phyloP scores from a whole-genome alignment of 2,113 vertebrate species.

The Junco hyemalis region DNA sequence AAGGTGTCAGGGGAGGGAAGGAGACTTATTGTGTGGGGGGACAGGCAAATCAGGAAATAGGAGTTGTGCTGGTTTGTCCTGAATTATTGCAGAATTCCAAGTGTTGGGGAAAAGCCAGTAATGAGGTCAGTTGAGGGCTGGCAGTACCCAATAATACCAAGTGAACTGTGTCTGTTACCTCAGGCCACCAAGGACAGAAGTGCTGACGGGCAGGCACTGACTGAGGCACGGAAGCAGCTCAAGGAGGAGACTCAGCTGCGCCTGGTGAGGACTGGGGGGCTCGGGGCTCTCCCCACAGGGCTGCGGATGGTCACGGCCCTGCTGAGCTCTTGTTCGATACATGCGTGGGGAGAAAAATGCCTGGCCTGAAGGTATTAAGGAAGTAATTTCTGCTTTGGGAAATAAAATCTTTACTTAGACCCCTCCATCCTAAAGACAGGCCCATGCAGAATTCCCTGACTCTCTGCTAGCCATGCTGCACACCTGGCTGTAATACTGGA shows the following conservation, averaged over 20 bases:
- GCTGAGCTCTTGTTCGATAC: fast-evolving
- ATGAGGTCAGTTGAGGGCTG: not conserved
- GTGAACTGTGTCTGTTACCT: not conserved
- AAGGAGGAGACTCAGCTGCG: constrained; percentile 96
- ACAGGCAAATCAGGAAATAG: not conserved
- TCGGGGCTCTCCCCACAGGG: not conserved
- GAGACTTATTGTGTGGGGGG: not conserved
- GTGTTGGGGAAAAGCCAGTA: not conserved
- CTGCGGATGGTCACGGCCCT: not conserved
- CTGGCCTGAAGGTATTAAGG: not conserved
- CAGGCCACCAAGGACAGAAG: constrained; percentile 81
- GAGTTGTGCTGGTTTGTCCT: not conserved
- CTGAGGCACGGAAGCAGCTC: constrained; percentile 91
- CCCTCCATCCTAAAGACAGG: not conserved
- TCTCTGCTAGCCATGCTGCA: not conserved
- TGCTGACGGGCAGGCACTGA: constrained; percentile 84
- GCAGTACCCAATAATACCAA: not conserved
- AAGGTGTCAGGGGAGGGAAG: not conserved
- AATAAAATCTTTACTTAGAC: not conserved
- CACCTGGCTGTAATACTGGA: not conserved
- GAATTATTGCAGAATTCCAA: not conserved
- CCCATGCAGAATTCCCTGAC: not conserved
- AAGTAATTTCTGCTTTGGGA: not conserved
- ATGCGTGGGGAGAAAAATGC: not conserved
- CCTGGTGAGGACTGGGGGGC: constrained; percentile 77